These are phyloP conservation scores for Pyralis farinalis DNA, from an alignment of 2,888 invertebrate genomes.

Conservation along the genomic window DNA sequence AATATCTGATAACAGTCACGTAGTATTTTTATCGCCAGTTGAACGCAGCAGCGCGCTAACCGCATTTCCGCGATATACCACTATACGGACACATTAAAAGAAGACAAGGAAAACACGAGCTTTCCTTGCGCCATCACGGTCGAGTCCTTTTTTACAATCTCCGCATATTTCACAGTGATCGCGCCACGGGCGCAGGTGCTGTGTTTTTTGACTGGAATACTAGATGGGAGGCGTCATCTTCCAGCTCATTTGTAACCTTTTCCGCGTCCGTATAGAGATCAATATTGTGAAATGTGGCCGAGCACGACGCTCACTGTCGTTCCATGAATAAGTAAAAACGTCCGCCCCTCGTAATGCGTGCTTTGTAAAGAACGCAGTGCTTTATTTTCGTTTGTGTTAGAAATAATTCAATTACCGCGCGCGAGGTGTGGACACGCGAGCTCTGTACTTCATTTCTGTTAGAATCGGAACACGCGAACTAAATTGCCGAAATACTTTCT, in stretches of 20 bases:
- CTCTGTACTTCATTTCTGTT: neutral
- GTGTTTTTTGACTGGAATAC: neutral
- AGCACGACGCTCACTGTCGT: too few species aligned
- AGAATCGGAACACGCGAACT: neutral
- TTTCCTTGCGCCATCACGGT: neutral
- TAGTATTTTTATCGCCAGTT: conserved; percentile 7
- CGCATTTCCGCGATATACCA: neutral
- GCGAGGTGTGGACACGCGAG: neutral
- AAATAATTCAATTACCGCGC: neutral
- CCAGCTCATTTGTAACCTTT: neutral
- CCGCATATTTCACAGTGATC: neutral
- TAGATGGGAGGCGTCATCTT: neutral
- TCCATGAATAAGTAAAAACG: neutral
- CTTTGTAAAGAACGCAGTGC: neutral
- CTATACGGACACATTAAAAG: neutral
- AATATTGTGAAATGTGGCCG: neutral
- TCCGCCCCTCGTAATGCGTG: neutral
- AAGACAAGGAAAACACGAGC: neutral
- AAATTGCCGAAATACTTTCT: too few species aligned
- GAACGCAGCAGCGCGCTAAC: neutral
- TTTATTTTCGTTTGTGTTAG: neutral
- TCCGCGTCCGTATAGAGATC: neutral
- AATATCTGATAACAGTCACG: conserved; percentile 3
- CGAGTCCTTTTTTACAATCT: neutral
- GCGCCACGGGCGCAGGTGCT: neutral